Conservation (phyloP, 1,140 invertebrate genomes). For the Prorops nasuta region DNA sequence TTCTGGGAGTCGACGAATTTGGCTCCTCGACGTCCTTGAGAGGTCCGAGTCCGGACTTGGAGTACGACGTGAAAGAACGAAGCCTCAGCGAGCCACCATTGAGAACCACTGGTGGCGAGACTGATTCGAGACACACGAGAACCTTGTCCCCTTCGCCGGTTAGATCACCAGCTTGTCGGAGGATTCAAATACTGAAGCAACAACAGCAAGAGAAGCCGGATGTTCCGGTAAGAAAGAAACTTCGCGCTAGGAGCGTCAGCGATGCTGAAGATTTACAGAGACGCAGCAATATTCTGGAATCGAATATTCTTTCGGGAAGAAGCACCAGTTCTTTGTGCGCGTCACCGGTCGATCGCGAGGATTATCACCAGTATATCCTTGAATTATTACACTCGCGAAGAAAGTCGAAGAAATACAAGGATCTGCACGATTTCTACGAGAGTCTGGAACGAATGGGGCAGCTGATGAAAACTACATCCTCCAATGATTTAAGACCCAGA, state of each 20-base stretch:
- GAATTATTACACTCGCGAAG: constrained; percentile 71
- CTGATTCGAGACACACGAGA: constrained; percentile 35
- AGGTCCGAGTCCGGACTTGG: constrained; percentile 37
- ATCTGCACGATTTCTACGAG: constrained; percentile 82
- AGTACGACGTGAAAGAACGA: constrained; percentile 39
- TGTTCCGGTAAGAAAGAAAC: constrained; percentile 35
- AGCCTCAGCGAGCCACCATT: constrained; percentile 55
- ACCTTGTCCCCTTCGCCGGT: constrained; percentile 59
- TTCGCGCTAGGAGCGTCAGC: constrained; percentile 64
- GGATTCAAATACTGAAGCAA: constrained; percentile 59
- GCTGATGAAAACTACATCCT: constrained; percentile 74
- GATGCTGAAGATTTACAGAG: constrained; percentile 49
- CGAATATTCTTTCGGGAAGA: constrained; percentile 42
- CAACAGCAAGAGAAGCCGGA: constrained; percentile 27
- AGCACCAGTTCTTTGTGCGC: constrained; percentile 53
- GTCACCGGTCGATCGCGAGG: constrained; percentile 54
- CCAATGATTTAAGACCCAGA: constrained; percentile 67
- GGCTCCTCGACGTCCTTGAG: constrained; percentile 37
- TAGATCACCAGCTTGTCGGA: constrained; percentile 65
- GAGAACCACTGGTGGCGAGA: constrained; percentile 30
- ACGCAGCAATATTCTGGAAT: constrained; percentile 34
- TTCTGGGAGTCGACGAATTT: constrained; percentile 37
- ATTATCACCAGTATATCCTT: constrained; percentile 70
- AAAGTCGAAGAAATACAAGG: constrained; percentile 79
- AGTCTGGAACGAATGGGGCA: constrained; percentile 82